These are phyloP conservation scores for Clarias batrachus DNA, from an alignment of 2,113 vertebrate genomes.

Conservation along the genomic window DNA sequence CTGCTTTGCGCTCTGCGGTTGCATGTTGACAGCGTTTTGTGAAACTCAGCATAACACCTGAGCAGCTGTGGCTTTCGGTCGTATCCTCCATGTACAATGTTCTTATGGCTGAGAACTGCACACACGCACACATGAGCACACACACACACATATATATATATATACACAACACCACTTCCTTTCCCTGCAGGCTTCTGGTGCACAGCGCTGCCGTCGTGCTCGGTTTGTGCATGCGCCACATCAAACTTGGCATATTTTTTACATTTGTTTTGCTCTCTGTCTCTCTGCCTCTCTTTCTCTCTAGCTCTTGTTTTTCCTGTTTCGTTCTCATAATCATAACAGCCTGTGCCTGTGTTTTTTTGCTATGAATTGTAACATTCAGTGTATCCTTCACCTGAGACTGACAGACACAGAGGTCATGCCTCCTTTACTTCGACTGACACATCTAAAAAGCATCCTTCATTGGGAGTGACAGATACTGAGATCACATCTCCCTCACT, in stretches of 20 bases:
- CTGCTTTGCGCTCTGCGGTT: constrained; percentile 14
- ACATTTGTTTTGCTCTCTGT: not conserved
- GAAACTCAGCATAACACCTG: constrained; percentile 38
- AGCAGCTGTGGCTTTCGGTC: constrained; percentile 34
- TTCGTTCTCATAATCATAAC: not conserved
- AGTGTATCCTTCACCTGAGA: not conserved
- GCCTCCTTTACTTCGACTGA: not conserved
- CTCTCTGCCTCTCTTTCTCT: constrained; percentile 15
- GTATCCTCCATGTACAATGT: not conserved
- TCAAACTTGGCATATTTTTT: not conserved
- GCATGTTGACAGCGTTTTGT: constrained; percentile 24
- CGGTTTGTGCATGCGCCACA: constrained; percentile 9
- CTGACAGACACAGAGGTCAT: not conserved
- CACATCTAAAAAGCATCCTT: too few relatives aligned
- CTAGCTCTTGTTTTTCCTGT: not conserved
- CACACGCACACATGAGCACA: not conserved
- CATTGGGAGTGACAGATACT: not conserved
- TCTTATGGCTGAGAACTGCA: constrained; percentile 2
- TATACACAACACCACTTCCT: constrained; percentile 37
- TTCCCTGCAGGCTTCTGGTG: constrained; percentile 42
- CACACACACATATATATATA: constrained; percentile 10
- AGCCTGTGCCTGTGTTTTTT: not conserved
- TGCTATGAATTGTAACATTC: not conserved
- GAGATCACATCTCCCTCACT: not conserved
- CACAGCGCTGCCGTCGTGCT: constrained; percentile 10